Conservation (phyloP, 1,140 invertebrate species). For the Oncopeltus fasciatus region DNA sequence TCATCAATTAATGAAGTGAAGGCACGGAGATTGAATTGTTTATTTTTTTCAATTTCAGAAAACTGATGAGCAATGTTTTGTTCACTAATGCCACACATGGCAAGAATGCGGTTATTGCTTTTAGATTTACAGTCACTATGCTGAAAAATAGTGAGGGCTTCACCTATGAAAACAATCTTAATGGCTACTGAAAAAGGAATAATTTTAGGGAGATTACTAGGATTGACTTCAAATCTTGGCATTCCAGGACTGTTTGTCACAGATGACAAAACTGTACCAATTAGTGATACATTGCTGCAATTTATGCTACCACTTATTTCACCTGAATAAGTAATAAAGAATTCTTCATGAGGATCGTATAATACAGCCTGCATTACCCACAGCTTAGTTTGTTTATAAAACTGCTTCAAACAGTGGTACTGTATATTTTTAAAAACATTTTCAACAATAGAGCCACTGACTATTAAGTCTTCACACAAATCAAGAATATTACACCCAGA, state of each 20-base stretch:
- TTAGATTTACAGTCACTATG: not conserved
- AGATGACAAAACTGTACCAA: not conserved
- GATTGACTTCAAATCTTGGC: not conserved
- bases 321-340: not conserved
- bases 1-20: conserved; percentile 1
- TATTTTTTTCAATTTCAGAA: not conserved
- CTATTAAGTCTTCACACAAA: not conserved
- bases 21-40: not conserved
- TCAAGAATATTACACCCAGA: conserved; percentile 6
- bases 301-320: not conserved
- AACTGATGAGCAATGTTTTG: not conserved
- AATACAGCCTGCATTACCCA: conserved; percentile 4
- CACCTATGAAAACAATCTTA: conserved; percentile 6
- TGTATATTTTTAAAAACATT: conserved; percentile 5
- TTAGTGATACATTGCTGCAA: not conserved
- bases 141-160: conserved; percentile 5
- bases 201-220: conserved; percentile 2
- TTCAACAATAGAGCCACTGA: not conserved
- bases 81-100: not conserved
- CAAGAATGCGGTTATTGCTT: not conserved
- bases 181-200: not conserved
- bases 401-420: conserved; percentile 10
- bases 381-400: conserved; percentile 7
- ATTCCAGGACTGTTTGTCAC: not conserved
- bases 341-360: conserved; percentile 10